Evolutionary conservation across 2,888 invertebrate species (phyloP).

Genomic region (Aphrophora alni): DNA sequence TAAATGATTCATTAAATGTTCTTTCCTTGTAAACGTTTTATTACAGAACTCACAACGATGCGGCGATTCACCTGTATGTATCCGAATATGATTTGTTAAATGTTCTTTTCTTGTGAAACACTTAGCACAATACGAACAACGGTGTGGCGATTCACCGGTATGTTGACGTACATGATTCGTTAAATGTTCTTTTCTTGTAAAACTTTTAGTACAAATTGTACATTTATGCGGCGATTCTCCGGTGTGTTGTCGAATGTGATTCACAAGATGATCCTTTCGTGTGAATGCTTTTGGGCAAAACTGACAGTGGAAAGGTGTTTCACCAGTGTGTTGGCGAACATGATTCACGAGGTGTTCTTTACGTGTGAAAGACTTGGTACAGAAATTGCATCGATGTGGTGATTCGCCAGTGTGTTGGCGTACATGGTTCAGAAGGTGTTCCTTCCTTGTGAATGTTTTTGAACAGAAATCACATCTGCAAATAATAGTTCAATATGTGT

Average conservation of each 20-base stretch:
- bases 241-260: constrained; percentile 87
- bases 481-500: too few relatives aligned
- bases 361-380: constrained; percentile 85
- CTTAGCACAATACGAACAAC: constrained; percentile 75
- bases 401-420: constrained; percentile 73
- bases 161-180: constrained; percentile 55
- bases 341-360: constrained; percentile 87
- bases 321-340: constrained; percentile 80
- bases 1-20: constrained; percentile 75
- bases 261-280: constrained; percentile 85
- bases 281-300: constrained; percentile 80
- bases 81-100: constrained; percentile 70
- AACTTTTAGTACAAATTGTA: constrained; percentile 75
- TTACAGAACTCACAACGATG: constrained; percentile 81
- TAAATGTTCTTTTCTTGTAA: constrained; percentile 53
- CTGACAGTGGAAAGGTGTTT: constrained; percentile 79
- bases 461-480: constrained; percentile 54
- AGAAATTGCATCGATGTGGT: constrained; percentile 73
- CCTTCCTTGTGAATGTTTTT: constrained; percentile 85
- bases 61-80: constrained; percentile 74
- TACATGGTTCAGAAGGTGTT: constrained; percentile 86
- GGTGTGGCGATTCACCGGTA: constrained; percentile 72
- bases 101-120: constrained; percentile 53
- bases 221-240: constrained; percentile 88
- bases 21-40: constrained; percentile 79